Percentiles rank a stretch among this genome's conserved stretches.
Conservation (phyloP, 2,888 invertebrate species). For the Noctuana brunneofusca region DNA sequence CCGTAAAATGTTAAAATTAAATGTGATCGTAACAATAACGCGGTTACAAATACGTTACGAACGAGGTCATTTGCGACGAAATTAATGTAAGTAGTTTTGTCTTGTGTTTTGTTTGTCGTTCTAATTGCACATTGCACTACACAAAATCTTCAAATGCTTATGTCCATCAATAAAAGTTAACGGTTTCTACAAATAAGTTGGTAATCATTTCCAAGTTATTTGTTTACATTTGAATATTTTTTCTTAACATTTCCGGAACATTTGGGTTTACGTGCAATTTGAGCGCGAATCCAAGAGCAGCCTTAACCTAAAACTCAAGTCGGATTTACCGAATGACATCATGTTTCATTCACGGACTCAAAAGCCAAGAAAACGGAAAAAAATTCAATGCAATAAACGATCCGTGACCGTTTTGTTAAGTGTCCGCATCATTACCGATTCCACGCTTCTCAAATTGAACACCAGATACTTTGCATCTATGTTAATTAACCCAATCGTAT, state of each 20-base stretch:
- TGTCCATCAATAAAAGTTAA: neutral
- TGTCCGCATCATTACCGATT: conserved; percentile 63
- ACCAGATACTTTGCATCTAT: conserved; percentile 45
- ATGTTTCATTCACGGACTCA: conserved; percentile 47
- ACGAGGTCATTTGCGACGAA: too few relatives aligned
- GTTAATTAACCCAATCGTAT: conserved; percentile 16
- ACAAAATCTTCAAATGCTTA: neutral
- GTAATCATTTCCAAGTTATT: conserved; percentile 8
- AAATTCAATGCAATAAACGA: conserved; percentile 46
- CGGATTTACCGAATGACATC: conserved; percentile 28
- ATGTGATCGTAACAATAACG: too few relatives aligned
- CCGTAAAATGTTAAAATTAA: too few relatives aligned
- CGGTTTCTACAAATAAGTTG: neutral
- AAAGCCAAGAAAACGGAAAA: conserved; percentile 47
- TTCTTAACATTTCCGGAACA: conserved; percentile 9
- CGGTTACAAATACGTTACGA: too few relatives aligned
- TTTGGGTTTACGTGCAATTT: conserved; percentile 30
- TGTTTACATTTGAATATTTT: conserved; percentile 16
- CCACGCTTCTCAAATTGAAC: conserved; percentile 50
- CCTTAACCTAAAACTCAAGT: conserved; percentile 22
- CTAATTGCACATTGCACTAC: neutral
- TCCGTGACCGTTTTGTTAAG: conserved; percentile 58
- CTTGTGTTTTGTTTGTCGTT: neutral
- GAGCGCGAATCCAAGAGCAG: conserved; percentile 10
- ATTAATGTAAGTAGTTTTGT: too few relatives aligned